Evolutionary conservation across 2,888 invertebrate genomes (phyloP).

Genomic region (Thelaira solivaga): DNA sequence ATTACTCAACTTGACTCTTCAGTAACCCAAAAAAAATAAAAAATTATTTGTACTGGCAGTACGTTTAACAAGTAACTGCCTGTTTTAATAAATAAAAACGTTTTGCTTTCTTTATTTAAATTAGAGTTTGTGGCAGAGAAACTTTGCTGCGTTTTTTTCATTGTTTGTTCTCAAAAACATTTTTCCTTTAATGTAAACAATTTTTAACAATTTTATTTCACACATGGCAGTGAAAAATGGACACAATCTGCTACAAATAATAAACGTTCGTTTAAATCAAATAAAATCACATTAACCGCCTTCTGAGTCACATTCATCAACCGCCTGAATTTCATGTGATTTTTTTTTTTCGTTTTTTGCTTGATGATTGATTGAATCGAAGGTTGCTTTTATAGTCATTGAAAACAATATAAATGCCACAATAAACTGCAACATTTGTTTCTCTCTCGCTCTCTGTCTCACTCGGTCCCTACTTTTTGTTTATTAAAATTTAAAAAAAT

Average conservation of each 20-base stretch:
- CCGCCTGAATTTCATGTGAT: slow-evolving; percentile 8
- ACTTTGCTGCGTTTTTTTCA: too few species aligned
- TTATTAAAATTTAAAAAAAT: slow-evolving; percentile 3
- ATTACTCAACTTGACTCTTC: too few species aligned
- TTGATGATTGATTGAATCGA: slow-evolving; percentile 45
- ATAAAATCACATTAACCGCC: slow-evolving; percentile 42
- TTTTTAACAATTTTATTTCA: background rate
- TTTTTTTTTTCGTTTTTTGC: background rate
- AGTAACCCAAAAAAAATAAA: too few species aligned
- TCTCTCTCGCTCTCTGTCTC: background rate
- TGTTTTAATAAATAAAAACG: too few species aligned
- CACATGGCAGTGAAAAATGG: background rate
- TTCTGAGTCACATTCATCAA: slow-evolving; percentile 42
- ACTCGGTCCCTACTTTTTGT: too few species aligned
- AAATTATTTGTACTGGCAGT: too few species aligned
- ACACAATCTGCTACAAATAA: background rate
- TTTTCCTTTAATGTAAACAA: background rate
- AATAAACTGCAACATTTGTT: slow-evolving; percentile 36
- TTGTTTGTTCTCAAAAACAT: too few species aligned
- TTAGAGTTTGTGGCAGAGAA: too few species aligned
- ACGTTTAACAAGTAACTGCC: too few species aligned
- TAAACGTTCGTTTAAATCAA: slow-evolving; percentile 27
- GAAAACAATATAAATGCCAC: slow-evolving; percentile 44
- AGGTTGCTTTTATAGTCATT: slow-evolving; percentile 18
- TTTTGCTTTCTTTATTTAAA: too few species aligned